A percentile compares a stretch with the other conserved stretches of the same genome.
These are phyloP conservation scores for Grammomys dolichurus DNA, from an alignment of 2,113 vertebrate genomes.

Conservation along the genomic window DNA sequence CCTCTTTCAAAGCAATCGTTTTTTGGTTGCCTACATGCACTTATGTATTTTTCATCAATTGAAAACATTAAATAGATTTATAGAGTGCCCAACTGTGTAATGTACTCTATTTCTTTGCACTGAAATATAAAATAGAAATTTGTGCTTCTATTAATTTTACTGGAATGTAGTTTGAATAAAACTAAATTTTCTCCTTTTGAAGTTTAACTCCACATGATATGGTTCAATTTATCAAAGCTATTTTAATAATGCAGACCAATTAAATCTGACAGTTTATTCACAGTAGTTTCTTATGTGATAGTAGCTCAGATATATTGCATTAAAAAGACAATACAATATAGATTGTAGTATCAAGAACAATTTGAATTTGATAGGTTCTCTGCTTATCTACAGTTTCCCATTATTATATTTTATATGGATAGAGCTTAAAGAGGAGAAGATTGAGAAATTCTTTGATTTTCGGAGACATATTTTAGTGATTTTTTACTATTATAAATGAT, in stretches of 20 bases:
- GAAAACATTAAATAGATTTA: conserved; percentile 66
- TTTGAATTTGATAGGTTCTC: conserved; percentile 70
- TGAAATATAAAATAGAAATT: conserved; percentile 55
- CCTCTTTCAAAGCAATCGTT: conserved; percentile 53
- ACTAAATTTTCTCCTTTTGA: conserved; percentile 31
- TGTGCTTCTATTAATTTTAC: conserved; percentile 53
- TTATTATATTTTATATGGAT: conserved; percentile 68
- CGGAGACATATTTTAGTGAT: conserved; percentile 3
- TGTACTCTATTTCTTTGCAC: not conserved
- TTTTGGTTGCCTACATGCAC: conserved; percentile 6
- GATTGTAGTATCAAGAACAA: conserved; percentile 63
- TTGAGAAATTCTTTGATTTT: conserved; percentile 37
- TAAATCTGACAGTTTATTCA: conserved; percentile 85
- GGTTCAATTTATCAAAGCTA: conserved; percentile 78
- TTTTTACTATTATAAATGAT: conserved; percentile 49
- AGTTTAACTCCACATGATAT: conserved; percentile 56
- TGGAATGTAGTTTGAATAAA: not conserved
- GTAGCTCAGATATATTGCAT: conserved; percentile 77
- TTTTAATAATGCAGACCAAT: conserved; percentile 81
- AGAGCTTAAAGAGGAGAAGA: conserved; percentile 58
- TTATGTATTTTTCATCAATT: conserved; percentile 67
- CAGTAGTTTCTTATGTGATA: conserved; percentile 67
- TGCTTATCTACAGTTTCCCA: conserved; percentile 70
- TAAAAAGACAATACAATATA: conserved; percentile 81
- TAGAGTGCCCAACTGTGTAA: conserved; percentile 43